Evolutionary conservation across 2,888 invertebrate genomes (phyloP), one percentile per base, ranked within the genome.

Genomic region (Chrysotoxum bicinctum): DNA sequence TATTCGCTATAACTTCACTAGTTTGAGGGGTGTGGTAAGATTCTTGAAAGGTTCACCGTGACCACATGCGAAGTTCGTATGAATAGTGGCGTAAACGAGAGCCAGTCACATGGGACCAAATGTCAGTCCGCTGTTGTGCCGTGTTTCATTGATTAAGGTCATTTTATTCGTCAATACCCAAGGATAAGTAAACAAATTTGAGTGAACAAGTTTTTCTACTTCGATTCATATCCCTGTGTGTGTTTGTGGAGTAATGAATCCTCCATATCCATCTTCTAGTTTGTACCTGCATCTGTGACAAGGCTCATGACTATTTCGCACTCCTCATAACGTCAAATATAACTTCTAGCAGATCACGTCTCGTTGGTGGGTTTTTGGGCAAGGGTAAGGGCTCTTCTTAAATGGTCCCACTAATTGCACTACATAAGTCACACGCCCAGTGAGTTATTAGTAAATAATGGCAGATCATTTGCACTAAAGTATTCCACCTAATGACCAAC

Each of bases 371-470:
- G 43, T 45, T 37, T 69, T 62, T 5, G 52, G 16, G 32, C 10
- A 23, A 32, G 62, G 48, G 70, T 50, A n/a, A n/a, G 16, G n/a
- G 32, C 48, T 60, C n/a, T 40, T 60, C 77, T 68, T 79, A 82
- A 82, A 80, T 85, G 75, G 78, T 78, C 68, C 73, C 80, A 87
- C 88, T 88, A 88, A 88, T 88, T 88, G 82, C 87, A 75, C 79
- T 73, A 75, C 83, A 73, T 69, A 83, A 83, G 62, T 68, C 79
- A 81, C 87, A 87, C 83, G 74, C 75, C 87, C 75, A 87, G 70
- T 83, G 79, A 74, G 69, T 90, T 90, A 91, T 91, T 90, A 90
- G 89, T 90, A 89, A 91, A 90, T 91, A 91, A 91, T 91, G 90
- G 90, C 88, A 87, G 89, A 90, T 91, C 90, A 90, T 91, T 91